Base-by-base conservation (phyloP, 2,797 vertebrate species). In the Sus cebifrons region DNA sequence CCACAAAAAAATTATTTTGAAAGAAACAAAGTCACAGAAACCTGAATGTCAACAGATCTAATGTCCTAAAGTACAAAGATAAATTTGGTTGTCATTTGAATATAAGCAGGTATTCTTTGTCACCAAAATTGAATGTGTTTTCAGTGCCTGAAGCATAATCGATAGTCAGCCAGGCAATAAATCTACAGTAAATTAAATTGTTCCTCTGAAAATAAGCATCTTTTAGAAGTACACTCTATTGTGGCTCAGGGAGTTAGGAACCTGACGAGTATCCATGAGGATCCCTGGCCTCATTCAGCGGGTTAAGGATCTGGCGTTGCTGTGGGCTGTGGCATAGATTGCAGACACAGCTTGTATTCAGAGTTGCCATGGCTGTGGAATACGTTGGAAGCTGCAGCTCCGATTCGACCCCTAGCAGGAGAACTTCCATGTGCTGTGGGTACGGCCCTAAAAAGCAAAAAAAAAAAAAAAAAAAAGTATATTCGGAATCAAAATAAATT, bases 101-200 rank as follows among this genome's bases (percentile, higher is more conserved):
- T 71, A 87, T 17, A 79, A 83, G 68, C 10, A 44, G 68, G 5
- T 79, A 86, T 70, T 96, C 60, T 65, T 54, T 92, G 60, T 65
- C 21, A 86, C 67, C 49, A 85, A 87, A 79, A 89, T 89, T 85
- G 93, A 93, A 89, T 71, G 62, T 87, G 21, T 60, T 94, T 95
- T 96, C 56, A 95, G 32, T 92, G 67, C n/a, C 56, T 85, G 97
- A 36, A 96, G 84, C 27, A 32, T 86, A 96, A 88, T 14, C 44
- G 70, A 91, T 67, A 83, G 17, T 64, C 44, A 84, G 62, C 25
- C 60, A 94, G 60, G 60, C 15, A 90, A 32, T 95, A 86, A 89
- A 89, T 64, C 29, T 88, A 52, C 2, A 86, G 44, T 15, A n/a
- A 92, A 87, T 70, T 90, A 90, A 92, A 64, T 13, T 75, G 68